A percentile compares a stretch with the other conserved stretches of the same genome.
phyloP scores from a whole-genome alignment of 1,140 invertebrate species.

The Streblospio benedicti region DNA sequence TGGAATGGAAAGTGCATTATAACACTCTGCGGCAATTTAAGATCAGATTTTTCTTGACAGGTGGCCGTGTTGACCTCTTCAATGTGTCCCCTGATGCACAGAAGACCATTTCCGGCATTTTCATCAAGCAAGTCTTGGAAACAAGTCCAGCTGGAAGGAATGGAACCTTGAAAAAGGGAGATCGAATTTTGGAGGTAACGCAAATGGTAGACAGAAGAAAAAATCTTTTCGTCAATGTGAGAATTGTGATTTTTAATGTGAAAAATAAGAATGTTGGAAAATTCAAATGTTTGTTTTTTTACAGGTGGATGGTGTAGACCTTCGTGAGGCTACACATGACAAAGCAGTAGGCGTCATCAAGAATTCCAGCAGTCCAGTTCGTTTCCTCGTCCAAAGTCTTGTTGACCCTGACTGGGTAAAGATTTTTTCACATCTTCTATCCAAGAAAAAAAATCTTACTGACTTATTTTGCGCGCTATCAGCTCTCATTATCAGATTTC shows the following conservation, averaged over 20 bases:
- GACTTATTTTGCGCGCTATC: background rate
- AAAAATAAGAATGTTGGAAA: background rate
- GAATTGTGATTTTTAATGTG: background rate
- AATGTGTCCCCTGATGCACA: slow-evolving; percentile 43
- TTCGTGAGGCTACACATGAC: slow-evolving; percentile 83
- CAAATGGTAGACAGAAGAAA: slow-evolving; percentile 17
- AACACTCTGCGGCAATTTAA: too few relatives aligned
- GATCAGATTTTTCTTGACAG: slow-evolving; percentile 19
- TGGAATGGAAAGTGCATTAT: too few relatives aligned
- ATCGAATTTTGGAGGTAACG: slow-evolving; percentile 50
- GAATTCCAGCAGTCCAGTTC: slow-evolving; percentile 78
- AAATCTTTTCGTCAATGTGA: background rate
- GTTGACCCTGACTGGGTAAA: slow-evolving; percentile 43
- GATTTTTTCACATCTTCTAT: background rate
- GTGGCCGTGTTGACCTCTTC: slow-evolving; percentile 55
- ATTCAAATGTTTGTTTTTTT: slow-evolving; percentile 28
- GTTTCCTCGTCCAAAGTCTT: slow-evolving; percentile 85
- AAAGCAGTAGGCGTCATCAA: slow-evolving; percentile 91
- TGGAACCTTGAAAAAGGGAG: slow-evolving; percentile 68
- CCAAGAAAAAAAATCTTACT: background rate
- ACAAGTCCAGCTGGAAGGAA: slow-evolving; percentile 88
- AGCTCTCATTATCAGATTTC: background rate
- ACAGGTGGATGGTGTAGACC: slow-evolving; percentile 83
- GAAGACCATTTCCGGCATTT: slow-evolving; percentile 75
- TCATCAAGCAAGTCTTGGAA: slow-evolving; percentile 92